A percentile compares a stretch with the other conserved stretches of the same genome.
phyloP scores from a whole-genome alignment of 2,113 vertebrate species.

The Percopsis transmontana region DNA sequence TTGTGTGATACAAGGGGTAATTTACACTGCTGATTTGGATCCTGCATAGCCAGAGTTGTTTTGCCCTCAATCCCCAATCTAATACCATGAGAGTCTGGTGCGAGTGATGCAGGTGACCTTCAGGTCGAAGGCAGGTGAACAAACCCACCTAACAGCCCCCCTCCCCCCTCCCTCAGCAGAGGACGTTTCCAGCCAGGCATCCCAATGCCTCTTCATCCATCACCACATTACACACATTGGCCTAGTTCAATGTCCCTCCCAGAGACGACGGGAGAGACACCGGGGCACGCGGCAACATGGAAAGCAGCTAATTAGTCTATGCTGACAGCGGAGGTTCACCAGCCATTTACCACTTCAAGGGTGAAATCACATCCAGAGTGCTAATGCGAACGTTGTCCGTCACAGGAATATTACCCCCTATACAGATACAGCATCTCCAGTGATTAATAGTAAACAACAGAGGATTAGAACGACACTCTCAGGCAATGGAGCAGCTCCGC shows the following conservation, averaged over 20 bases:
- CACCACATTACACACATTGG: slow-evolving; percentile 65
- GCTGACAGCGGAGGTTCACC: slow-evolving; percentile 56
- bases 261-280: slow-evolving; percentile 58
- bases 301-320: slow-evolving; percentile 67
- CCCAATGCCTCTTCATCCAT: slow-evolving; percentile 64
- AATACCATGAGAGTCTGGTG: slow-evolving; percentile 28
- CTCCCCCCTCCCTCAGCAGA: slow-evolving; percentile 48
- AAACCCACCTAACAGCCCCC: slow-evolving; percentile 3
- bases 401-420: slow-evolving; percentile 42
- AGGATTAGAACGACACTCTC: not conserved
- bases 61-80: slow-evolving; percentile 15
- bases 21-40: slow-evolving; percentile 48
- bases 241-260: slow-evolving; percentile 70
- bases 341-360: slow-evolving; percentile 60
- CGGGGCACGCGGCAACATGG: slow-evolving; percentile 62
- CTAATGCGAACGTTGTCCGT: slow-evolving; percentile 58
- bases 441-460: slow-evolving; percentile 18
- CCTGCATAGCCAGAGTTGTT: slow-evolving; percentile 18
- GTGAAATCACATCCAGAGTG: slow-evolving; percentile 46
- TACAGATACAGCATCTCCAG: slow-evolving; percentile 6
- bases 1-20: slow-evolving; percentile 27
- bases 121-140: slow-evolving; percentile 24
- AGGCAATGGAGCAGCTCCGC: not conserved
- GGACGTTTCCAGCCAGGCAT: slow-evolving; percentile 30
- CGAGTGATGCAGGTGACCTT: slow-evolving; percentile 53